Percentiles rank a stretch among this genome's conserved stretches.
Conservation (phyloP, 2,797 vertebrate genomes). For the Coranthus polyacanthus region DNA sequence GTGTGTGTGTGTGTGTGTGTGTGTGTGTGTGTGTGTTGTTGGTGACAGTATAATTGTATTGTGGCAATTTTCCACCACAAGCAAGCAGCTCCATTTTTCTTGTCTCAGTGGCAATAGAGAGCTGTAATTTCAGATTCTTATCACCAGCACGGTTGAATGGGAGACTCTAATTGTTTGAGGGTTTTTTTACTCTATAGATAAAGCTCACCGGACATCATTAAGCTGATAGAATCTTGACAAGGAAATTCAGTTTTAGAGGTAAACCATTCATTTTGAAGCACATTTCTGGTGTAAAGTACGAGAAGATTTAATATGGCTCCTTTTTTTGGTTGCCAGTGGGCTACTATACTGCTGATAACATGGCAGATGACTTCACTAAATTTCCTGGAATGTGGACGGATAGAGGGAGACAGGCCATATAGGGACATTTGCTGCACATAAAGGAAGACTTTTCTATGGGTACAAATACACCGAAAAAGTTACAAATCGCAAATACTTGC, state of each 20-base stretch:
- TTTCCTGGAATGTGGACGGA: conserved; percentile 43
- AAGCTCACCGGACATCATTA: conserved; percentile 64
- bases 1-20: no score
- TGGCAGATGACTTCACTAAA: conserved; percentile 35
- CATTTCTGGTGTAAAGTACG: conserved; percentile 9
- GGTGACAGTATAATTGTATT: conserved; percentile 75
- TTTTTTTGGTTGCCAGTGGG: conserved; percentile 19
- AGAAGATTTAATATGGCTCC: conserved; percentile 28
- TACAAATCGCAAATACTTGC: no score
- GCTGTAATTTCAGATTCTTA: conserved; percentile 78
- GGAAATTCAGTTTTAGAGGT: conserved; percentile 53
- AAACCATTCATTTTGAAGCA: conserved; percentile 54
- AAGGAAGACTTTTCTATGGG: not conserved
- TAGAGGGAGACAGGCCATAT: conserved; percentile 23
- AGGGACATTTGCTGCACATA: conserved; percentile 8
- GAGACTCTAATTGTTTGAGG: conserved; percentile 67
- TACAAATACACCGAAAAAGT: not conserved
- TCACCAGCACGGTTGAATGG: conserved; percentile 49
- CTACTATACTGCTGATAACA: conserved; percentile 38
- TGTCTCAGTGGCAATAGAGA: conserved; percentile 64
- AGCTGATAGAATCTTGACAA: conserved; percentile 64
- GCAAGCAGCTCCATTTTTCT: conserved; percentile 58
- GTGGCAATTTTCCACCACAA: conserved; percentile 51
- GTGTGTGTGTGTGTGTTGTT: conserved; percentile 17
- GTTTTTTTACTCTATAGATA: conserved; percentile 59